Evolutionary conservation across 2,888 invertebrate genomes (phyloP).

Genomic region (Willowsia nigromaculata): DNA sequence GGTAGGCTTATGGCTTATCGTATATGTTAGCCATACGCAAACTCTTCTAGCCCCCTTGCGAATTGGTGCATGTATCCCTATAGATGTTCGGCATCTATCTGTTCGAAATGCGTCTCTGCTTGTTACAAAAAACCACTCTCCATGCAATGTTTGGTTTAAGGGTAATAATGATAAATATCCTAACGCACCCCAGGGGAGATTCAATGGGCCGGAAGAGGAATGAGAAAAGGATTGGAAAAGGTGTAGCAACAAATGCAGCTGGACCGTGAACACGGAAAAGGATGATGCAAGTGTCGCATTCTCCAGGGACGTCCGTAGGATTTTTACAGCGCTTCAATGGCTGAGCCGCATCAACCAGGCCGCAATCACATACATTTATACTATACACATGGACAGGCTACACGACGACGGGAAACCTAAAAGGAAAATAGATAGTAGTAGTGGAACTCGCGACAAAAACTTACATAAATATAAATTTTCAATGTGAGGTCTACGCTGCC

Average conservation of each 20-base stretch:
- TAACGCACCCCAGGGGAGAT: constrained; percentile 66
- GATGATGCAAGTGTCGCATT: constrained; percentile 59
- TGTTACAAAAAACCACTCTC: neutral
- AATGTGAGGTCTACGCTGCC: neutral
- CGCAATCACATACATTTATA: neutral
- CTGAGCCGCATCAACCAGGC: too few relatives aligned
- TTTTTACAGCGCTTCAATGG: neutral
- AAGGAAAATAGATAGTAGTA: too few relatives aligned
- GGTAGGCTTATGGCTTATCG: too few relatives aligned
- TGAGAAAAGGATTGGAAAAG: constrained; percentile 60
- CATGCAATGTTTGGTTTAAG: constrained; percentile 32
- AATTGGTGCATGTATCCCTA: neutral
- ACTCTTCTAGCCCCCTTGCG: neutral
- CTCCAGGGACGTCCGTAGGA: constrained; percentile 48
- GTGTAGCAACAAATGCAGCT: constrained; percentile 63
- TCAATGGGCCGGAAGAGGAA: constrained; percentile 67
- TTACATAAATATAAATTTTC: neutral
- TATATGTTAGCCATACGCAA: neutral
- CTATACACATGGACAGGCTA: neutral
- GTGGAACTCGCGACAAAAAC: neutral
- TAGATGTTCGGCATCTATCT: neutral
- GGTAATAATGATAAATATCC: constrained; percentile 67
- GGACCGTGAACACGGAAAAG: constrained; percentile 60
- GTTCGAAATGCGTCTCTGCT: neutral
- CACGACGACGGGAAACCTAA: too few relatives aligned